Evolutionary conservation across 2,797 vertebrate genomes (phyloP), one percentile per base, ranked within the genome.

Genomic region (Manis pentadactyla): DNA sequence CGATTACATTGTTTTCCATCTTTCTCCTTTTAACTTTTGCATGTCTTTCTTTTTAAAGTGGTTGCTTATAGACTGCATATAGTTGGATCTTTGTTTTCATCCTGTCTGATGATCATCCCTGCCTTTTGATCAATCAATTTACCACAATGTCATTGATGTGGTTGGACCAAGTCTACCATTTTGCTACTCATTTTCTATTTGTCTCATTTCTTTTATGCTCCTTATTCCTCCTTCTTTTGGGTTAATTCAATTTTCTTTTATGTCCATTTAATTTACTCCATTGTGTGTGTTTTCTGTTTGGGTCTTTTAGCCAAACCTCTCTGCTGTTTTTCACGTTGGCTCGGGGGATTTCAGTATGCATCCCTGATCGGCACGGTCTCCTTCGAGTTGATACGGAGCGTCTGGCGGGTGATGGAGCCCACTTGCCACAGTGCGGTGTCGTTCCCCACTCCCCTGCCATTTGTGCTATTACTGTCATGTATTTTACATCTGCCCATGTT

Each of bases 71-170:
- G 63, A 12, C 9, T 27, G 12, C 27, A 8, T 46, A 27, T 9
- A 64, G 19, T 3, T n/a, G 59, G 29, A 29, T 49, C 7, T 42
- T 75, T 23, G 37, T 27, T 64, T 27, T 27, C 46, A 12, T 42
- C 83, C 37, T 53, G n/a, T 13, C 82, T 12, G 27, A n/a, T 53
- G 7, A 6, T 59, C 51, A 6, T 59, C 51, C 57, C 29, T 42
- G 66, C 53, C 37, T 29, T 31, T 55, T 19, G 19, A 18, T 31
- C 5, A 2, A n/a, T 12, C 27, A 29, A 7, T n/a, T 25, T 46
- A n/a, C 13, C 29, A 2, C 29, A 0, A 10, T 31, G 0, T 25
- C 49, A 8, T 17, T 1, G 57, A 18, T 0, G 11, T 19, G 19
- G 13, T 46, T 29, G 29, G 71, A 29, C 61, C 53, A 61, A n/a